Percentiles rank a stretch among this genome's conserved stretches.
These are phyloP conservation scores for Lasiurus cinereus DNA, from an alignment of 2,113 vertebrate genomes.

Conservation along the genomic window DNA sequence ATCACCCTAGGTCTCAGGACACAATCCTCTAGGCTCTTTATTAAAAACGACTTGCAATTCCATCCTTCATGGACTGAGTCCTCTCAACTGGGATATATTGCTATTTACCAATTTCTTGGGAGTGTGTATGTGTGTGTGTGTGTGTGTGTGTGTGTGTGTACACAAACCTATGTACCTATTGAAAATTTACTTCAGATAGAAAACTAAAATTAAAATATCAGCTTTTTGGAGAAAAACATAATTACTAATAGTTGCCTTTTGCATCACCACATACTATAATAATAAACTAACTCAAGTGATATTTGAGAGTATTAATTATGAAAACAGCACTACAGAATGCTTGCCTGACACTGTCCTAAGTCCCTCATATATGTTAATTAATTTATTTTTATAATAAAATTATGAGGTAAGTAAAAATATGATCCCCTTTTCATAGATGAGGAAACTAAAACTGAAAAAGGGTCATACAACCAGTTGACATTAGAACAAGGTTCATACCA, in stretches of 20 bases:
- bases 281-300: neutral
- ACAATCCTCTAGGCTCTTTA: conserved; percentile 45
- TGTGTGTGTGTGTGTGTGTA: neutral
- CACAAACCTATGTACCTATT: neutral
- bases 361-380: neutral
- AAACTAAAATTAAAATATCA: conserved; percentile 53
- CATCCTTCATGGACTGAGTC: conserved; percentile 24
- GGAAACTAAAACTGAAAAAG: conserved; percentile 3
- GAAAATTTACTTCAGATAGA: conserved; percentile 2
- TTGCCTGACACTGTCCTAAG: conserved; percentile 23
- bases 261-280: neutral
- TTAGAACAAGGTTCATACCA: neutral
- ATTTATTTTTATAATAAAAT: conserved; percentile 40
- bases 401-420: conserved; percentile 44
- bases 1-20: conserved; percentile 34
- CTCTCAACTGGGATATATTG: conserved; percentile 7
- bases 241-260: neutral
- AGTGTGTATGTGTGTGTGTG: neutral
- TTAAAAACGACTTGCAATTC: conserved; percentile 10
- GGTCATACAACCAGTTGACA: neutral
- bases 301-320: conserved; percentile 37
- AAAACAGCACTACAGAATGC: neutral
- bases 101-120: conserved; percentile 27
- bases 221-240: conserved; percentile 21
- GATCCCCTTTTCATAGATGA: neutral